These are phyloP conservation scores for Galago senegalensis DNA, from an alignment of 2,797 vertebrate species.

Conservation along the genomic window DNA sequence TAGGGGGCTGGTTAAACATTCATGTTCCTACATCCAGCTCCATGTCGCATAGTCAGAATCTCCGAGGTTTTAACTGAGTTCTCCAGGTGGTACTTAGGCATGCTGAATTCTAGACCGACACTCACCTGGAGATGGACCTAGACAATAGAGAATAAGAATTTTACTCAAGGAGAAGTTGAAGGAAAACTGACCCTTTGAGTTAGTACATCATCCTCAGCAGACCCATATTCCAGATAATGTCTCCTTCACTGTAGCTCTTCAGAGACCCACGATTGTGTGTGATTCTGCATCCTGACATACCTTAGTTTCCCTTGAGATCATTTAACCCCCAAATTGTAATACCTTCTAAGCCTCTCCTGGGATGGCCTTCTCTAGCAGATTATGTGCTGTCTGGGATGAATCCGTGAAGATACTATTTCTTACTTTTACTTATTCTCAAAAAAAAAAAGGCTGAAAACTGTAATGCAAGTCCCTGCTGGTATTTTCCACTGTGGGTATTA, in stretches of 20 bases:
- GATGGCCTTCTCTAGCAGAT: background rate
- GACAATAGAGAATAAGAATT: background rate
- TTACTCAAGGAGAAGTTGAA: background rate
- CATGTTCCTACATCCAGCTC: background rate
- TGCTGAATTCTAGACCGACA: background rate
- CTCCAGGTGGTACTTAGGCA: background rate
- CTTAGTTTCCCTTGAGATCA: background rate
- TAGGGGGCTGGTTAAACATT: background rate
- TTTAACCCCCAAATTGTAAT: slow-evolving; percentile 39
- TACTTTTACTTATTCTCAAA: slow-evolving; percentile 54
- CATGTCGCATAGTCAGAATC: background rate
- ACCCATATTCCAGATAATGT: background rate
- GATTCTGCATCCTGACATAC: background rate
- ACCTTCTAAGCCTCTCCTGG: background rate
- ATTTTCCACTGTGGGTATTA: slow-evolving; percentile 65
- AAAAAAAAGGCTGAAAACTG: background rate
- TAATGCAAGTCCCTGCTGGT: slow-evolving; percentile 55
- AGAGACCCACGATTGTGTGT: background rate
- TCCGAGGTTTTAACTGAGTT: background rate
- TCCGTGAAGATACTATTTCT: background rate
- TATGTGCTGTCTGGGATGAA: background rate
- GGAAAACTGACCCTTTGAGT: background rate
- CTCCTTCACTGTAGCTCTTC: background rate
- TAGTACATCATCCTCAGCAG: background rate
- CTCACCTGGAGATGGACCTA: background rate